A percentile compares a stretch with the other conserved stretches of the same genome.
These are phyloP conservation scores for Formicarius rufipectus DNA, from an alignment of 2,113 vertebrate genomes.

Conservation along the genomic window DNA sequence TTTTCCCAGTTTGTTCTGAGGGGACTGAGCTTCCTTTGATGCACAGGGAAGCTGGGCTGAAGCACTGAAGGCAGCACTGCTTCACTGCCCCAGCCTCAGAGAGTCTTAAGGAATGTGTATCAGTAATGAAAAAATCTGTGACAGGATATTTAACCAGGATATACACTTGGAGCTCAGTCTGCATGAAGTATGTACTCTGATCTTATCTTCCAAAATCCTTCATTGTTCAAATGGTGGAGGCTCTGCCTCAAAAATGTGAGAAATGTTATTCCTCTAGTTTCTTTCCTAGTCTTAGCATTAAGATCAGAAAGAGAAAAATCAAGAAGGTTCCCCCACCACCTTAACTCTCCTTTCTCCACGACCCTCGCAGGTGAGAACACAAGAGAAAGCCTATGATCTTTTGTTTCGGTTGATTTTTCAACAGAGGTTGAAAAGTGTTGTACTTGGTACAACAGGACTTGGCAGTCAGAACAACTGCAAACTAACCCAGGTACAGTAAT, in stretches of 20 bases:
- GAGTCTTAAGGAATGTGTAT: background rate
- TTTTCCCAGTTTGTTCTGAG: background rate
- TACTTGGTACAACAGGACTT: background rate
- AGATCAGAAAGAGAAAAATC: conserved; percentile 1
- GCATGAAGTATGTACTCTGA: background rate
- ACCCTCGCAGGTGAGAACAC: background rate
- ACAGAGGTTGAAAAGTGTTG: background rate
- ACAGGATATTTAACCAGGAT: conserved; percentile 7
- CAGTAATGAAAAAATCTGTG: background rate
- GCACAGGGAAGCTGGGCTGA: background rate
- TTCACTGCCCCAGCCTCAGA: background rate
- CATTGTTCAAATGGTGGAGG: background rate
- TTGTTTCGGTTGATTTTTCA: background rate
- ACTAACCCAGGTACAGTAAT: background rate
- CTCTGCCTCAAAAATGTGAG: conserved; percentile 41
- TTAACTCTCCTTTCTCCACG: background rate
- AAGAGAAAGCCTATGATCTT: background rate
- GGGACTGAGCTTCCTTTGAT: background rate
- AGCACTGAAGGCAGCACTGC: background rate
- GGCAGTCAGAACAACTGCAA: background rate
- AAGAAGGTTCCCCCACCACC: background rate
- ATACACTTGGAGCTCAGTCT: conserved; percentile 1
- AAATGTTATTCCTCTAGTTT: conserved; percentile 37
- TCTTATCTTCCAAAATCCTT: conserved; percentile 43
- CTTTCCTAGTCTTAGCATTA: background rate